Base-by-base conservation (phyloP, 2,888 invertebrate species). In the Xylota sylvarum region DNA sequence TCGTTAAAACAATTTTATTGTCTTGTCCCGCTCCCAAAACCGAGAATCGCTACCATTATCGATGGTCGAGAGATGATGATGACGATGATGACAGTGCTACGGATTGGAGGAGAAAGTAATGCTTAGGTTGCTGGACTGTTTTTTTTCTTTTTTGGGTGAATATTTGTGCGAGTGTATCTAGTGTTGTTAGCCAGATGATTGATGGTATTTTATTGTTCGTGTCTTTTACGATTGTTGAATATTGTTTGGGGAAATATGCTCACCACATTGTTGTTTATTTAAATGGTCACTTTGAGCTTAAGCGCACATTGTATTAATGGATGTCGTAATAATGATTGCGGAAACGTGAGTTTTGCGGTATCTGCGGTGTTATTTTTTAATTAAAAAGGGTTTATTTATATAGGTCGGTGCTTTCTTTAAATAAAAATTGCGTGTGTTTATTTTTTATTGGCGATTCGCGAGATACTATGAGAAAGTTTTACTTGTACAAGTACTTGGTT, bases 101-200 rank as follows among this genome's bases (percentile, higher is more conserved):
- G 40, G 32, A 52, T 48, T 72, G 48, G 14, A 23, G 46, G 74
- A 56, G 74, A 64, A 76, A 76, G 74, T 76, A 56, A 56, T 65
- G 30, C 64, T 55, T 37, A 50, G 35, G 52, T 23, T 43, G 64
- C 7, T 50, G 50, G 23, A 23, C 23, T 23, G 23, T 23, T 23
- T 23, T 23, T 23, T 23, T 23, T 23, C 3, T 30, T 70, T 70
- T 43, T 17, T 55, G 30, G 5, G 43, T 69, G 27, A 67, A 6
- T 60, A 27, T 19, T 0, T 3, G 6, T 10, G 0, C 23, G 1
- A 23, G 23, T 3, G 23, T 4, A 40, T 43, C n/a, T 43, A 43
- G 43, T 40, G 27, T 14, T 60, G 23, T 19, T 40, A 40, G n/a
- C 7, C 7, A 27, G 23, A 27, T 56, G 56, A 70, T 58, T 70